Conservation (phyloP, 2,797 vertebrate species). For the Benthosema pterotum region DNA sequence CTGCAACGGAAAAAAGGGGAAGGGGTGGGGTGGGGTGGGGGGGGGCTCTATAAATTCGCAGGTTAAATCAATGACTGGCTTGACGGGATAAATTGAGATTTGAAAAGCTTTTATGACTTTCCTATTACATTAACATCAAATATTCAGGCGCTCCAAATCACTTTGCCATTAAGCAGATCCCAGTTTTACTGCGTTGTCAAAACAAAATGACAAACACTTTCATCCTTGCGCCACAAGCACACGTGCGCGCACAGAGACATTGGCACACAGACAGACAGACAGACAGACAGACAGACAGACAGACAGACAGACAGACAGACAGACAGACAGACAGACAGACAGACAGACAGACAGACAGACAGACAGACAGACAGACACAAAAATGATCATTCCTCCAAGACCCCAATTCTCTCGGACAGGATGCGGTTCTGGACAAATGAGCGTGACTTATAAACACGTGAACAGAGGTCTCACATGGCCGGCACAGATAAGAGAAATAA, state of each 20-base stretch:
- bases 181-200: conserved; percentile 40
- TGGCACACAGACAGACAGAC: conserved; percentile 10
- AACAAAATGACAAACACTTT: conserved; percentile 43
- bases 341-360: no score
- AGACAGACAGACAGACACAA: no score
- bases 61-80: conserved; percentile 69
- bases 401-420: conserved; percentile 23
- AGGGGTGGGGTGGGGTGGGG: conserved; percentile 10
- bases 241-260: not conserved
- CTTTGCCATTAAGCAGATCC: conserved; percentile 53
- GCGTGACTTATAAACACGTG: conserved; percentile 54
- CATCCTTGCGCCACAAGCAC: not conserved
- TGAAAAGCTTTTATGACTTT: conserved; percentile 73
- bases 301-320: no score
- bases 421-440: conserved; percentile 36
- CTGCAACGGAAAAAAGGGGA: not conserved
- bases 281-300: no score
- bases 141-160: conserved; percentile 67
- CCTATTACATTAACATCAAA: conserved; percentile 75
- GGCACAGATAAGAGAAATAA: conserved; percentile 75
- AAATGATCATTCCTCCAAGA: conserved; percentile 9
- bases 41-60: conserved; percentile 60
- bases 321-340: no score
- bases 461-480: conserved; percentile 68
- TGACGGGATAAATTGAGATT: conserved; percentile 71